phyloP scores from a whole-genome alignment of 2,888 invertebrate genomes.

The Drosophila meridionalis region DNA sequence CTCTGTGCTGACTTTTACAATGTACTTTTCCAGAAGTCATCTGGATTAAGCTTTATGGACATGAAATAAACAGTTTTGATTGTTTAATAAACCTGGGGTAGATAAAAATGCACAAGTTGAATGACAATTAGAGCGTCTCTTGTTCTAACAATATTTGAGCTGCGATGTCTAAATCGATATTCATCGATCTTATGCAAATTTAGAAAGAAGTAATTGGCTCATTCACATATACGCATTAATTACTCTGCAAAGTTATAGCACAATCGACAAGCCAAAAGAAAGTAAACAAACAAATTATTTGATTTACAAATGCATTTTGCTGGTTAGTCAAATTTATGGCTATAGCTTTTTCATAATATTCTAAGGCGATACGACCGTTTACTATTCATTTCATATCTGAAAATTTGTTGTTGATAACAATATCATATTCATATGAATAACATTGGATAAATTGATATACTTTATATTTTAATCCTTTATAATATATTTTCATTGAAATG shows the following conservation, averaged over 20 bases:
- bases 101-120: too few relatives aligned
- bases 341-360: constrained; percentile 26
- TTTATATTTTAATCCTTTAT: background rate
- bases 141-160: too few relatives aligned
- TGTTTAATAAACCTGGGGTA: too few relatives aligned
- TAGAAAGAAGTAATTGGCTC: background rate
- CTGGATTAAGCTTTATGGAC: too few relatives aligned
- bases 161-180: too few relatives aligned
- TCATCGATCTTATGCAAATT: too few relatives aligned
- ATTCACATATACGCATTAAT: background rate
- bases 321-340: background rate
- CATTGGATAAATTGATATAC: constrained; percentile 8
- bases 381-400: constrained; percentile 41
- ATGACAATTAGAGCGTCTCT: too few relatives aligned
- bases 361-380: constrained; percentile 41
- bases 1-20: too few relatives aligned
- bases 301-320: background rate
- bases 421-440: constrained; percentile 22
- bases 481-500: background rate
- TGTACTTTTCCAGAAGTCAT: too few relatives aligned
- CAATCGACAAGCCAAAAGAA: constrained; percentile 33
- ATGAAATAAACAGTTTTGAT: too few relatives aligned
- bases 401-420: constrained; percentile 37
- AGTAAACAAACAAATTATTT: background rate
- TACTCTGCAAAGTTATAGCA: constrained; percentile 36